Evolutionary conservation across 2,797 vertebrate genomes (phyloP).

Genomic region (Remorina albescens): DNA sequence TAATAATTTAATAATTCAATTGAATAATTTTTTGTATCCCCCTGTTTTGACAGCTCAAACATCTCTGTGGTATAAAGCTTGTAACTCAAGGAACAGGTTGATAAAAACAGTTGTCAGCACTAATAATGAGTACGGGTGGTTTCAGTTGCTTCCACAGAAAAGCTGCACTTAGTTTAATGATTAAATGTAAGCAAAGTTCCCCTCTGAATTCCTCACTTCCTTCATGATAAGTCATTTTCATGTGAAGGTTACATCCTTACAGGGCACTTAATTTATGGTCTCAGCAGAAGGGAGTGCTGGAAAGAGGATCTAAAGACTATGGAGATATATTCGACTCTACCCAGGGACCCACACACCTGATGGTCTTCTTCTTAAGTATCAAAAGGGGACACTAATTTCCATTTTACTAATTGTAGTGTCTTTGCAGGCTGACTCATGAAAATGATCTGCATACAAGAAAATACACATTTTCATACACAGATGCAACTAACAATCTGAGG

Average conservation of each 20-base stretch:
- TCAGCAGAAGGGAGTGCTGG: neutral
- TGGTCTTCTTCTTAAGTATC: constrained; percentile 29
- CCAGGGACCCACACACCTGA: constrained; percentile 10
- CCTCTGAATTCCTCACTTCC: constrained; percentile 12
- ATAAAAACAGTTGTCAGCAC: neutral
- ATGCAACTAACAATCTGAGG: neutral
- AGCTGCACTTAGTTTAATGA: neutral
- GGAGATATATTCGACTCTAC: constrained; percentile 17
- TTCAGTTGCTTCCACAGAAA: neutral
- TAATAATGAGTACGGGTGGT: neutral
- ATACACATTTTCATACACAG: neutral
- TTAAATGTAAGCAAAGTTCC: neutral
- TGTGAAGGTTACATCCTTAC: constrained; percentile 17
- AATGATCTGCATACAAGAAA: neutral
- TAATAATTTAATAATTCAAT: too few species aligned
- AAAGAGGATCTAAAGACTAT: constrained; percentile 35
- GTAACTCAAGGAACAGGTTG: neutral
- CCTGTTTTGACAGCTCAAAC: neutral
- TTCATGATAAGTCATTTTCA: constrained; percentile 7
- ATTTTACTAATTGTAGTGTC: neutral
- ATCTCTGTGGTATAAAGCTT: neutral
- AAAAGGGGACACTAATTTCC: neutral
- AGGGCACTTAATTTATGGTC: neutral
- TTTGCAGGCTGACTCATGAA: neutral
- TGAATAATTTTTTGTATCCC: neutral